These are phyloP conservation scores for Drosophila vallismaia DNA, from an alignment of 2,888 invertebrate genomes.

Conservation along the genomic window DNA sequence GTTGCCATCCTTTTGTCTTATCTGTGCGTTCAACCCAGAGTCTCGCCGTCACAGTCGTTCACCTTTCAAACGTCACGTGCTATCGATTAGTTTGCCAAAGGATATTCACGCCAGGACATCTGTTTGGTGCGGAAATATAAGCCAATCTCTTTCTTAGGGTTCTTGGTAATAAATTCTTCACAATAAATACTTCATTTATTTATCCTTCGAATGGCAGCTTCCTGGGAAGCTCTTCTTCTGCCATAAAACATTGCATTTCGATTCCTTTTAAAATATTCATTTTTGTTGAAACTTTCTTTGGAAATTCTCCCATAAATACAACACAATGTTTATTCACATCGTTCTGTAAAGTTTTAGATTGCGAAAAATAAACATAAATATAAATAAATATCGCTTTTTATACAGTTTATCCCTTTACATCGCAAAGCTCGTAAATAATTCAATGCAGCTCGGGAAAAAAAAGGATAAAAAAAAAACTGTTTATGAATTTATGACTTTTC, in stretches of 20 bases:
- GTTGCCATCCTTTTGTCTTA: conserved; percentile 40
- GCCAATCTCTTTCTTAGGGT: conserved; percentile 32
- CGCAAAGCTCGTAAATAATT: conserved; percentile 45
- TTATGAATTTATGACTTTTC: conserved; percentile 13
- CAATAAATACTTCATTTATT: conserved; percentile 65
- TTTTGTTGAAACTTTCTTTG: too few relatives aligned
- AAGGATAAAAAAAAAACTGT: conserved; percentile 8
- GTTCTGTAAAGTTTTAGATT: conserved; percentile 13
- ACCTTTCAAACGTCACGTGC: conserved; percentile 82
- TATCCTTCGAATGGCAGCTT: conserved; percentile 42
- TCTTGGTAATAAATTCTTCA: neutral
- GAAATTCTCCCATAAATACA: conserved; percentile 33
- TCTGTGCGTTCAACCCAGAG: conserved; percentile 34
- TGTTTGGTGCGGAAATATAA: conserved; percentile 37
- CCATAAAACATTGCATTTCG: conserved; percentile 60
- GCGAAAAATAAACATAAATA: conserved; percentile 31
- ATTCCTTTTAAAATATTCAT: too few relatives aligned
- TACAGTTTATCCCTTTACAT: conserved; percentile 34
- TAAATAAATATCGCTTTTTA: conserved; percentile 37
- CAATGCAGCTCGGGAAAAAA: conserved; percentile 10
- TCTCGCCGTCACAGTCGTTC: conserved; percentile 81
- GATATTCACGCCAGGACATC: conserved; percentile 16
- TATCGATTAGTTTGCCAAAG: conserved; percentile 73
- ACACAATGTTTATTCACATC: conserved; percentile 45
- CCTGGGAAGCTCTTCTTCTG: conserved; percentile 2